A percentile compares a stretch with the other conserved stretches of the same genome.
Evolutionary conservation across 2,797 vertebrate genomes (phyloP).

Genomic region (Antrozous pallidus): DNA sequence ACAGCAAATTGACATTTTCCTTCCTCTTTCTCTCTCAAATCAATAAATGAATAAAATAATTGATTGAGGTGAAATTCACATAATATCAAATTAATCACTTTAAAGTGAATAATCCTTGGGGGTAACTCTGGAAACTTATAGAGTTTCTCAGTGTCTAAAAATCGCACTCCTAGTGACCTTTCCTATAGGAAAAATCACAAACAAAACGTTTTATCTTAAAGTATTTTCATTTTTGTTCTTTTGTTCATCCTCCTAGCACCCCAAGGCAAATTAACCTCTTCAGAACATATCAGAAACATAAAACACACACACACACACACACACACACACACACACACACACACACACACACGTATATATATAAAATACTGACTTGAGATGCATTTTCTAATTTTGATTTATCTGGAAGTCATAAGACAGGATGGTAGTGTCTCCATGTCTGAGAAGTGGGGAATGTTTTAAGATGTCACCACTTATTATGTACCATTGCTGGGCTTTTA

Average conservation of each 20-base stretch:
- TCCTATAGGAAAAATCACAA: neutral
- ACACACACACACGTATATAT: too few species aligned
- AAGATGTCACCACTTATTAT: neutral
- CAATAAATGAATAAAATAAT: neutral
- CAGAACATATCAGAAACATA: neutral
- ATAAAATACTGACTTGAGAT: neutral
- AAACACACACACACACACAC: too few species aligned
- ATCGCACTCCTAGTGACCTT: neutral
- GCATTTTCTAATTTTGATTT: neutral
- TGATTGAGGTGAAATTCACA: constrained; percentile 30
- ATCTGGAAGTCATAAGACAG: constrained; percentile 3
- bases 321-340: too few species aligned
- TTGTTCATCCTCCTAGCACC: neutral
- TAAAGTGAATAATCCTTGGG: neutral
- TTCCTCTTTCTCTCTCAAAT: neutral
- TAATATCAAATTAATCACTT: constrained; percentile 42
- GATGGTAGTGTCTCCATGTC: neutral
- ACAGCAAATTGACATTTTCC: neutral
- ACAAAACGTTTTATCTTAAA: neutral
- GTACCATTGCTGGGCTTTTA: neutral
- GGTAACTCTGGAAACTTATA: neutral
- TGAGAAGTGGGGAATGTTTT: constrained; percentile 12
- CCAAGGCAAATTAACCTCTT: neutral
- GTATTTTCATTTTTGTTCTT: neutral
- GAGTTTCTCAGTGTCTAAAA: neutral